Conservation (phyloP, 2,888 invertebrate genomes). For the Corbicula japonica region DNA sequence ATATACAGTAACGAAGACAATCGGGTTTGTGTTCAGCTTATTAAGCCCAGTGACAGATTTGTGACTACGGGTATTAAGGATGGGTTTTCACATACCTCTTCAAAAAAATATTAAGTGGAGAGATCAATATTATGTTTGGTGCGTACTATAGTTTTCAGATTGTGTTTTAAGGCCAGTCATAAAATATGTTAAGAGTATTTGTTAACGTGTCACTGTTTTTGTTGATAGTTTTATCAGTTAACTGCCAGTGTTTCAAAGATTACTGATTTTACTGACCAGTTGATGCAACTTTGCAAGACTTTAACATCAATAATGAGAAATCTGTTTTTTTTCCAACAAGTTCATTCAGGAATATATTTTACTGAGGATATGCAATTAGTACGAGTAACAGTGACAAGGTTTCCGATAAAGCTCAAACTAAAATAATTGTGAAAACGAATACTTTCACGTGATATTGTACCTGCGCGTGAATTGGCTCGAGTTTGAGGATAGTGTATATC, state of each 20-base stretch:
- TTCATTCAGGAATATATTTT: background rate
- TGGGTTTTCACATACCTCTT: too few relatives aligned
- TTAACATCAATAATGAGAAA: conserved; percentile 12
- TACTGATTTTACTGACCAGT: conserved; percentile 5
- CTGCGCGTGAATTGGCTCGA: conserved; percentile 16
- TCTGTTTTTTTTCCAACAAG: background rate
- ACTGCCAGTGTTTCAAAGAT: conserved; percentile 13
- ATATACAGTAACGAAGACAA: background rate
- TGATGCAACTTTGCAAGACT: conserved; percentile 4
- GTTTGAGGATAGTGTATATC: conserved; percentile 30
- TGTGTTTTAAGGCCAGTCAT: conserved; percentile 6
- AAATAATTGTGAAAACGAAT: background rate
- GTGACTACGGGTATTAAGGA: background rate
- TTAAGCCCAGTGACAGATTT: background rate
- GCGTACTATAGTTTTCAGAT: too few relatives aligned
- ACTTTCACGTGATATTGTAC: background rate
- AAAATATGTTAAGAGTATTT: conserved; percentile 10
- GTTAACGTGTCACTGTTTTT: conserved; percentile 26
- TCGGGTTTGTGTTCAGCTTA: background rate
- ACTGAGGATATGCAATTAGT: background rate
- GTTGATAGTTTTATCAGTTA: conserved; percentile 28
- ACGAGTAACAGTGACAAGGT: conserved; percentile 4
- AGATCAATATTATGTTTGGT: too few relatives aligned
- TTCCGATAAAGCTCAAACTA: conserved; percentile 1
- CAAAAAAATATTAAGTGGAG: too few relatives aligned